Percentiles rank a stretch among this genome's conserved stretches.
Conservation (phyloP, 2,888 invertebrate genomes). For the Andrena minutula region DNA sequence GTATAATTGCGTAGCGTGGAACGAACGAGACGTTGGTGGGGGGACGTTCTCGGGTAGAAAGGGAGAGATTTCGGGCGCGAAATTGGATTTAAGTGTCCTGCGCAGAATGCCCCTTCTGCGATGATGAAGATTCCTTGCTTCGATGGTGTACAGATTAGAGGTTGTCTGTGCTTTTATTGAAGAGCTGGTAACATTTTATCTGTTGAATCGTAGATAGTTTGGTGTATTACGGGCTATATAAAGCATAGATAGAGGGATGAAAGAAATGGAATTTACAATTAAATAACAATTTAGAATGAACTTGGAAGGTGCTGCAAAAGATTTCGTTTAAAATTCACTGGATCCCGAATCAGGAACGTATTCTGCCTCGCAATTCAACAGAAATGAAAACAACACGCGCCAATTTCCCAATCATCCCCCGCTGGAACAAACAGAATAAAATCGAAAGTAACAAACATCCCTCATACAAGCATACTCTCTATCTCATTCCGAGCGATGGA, state of each 20-base stretch:
- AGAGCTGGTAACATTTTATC: no score
- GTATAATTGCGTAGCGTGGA: conserved; percentile 15
- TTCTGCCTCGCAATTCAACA: not conserved
- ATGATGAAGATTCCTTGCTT: not conserved
- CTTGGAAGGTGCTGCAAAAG: no score
- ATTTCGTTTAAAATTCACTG: no score
- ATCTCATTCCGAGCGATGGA: not conserved
- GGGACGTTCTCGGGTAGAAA: not conserved
- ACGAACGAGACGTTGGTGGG: not conserved
- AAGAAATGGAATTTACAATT: no score
- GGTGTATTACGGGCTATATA: no score
- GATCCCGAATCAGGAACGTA: no score
- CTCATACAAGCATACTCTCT: not conserved
- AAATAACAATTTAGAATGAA: no score
- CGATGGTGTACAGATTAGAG: not conserved
- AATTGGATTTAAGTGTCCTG: not conserved
- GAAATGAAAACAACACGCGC: not conserved
- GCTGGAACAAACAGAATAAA: not conserved
- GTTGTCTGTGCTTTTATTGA: no score
- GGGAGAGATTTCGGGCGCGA: not conserved
- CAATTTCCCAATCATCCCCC: not conserved
- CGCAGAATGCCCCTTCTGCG: not conserved
- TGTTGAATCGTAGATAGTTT: no score
- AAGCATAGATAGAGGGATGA: no score
- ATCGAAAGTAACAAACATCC: not conserved